These are phyloP conservation scores for Montipora capitata DNA, from an alignment of 92 coral and sea anemone species.

Conservation along the genomic window DNA sequence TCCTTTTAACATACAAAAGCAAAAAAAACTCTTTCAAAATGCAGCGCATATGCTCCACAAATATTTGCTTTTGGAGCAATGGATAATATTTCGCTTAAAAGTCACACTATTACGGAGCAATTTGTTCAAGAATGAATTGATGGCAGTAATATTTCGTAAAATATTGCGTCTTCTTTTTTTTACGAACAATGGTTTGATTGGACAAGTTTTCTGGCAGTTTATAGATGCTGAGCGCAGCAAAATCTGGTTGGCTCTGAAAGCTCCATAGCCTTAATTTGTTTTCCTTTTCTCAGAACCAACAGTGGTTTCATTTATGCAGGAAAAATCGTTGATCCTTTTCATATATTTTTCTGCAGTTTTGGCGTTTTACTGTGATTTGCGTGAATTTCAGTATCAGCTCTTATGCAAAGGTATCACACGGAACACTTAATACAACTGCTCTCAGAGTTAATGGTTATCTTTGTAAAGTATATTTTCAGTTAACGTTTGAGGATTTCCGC, in stretches of 20 bases:
- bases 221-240: neutral
- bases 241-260: neutral
- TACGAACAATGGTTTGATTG: conserved; percentile 2
- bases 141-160: conserved; percentile 20
- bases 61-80: conserved; percentile 19
- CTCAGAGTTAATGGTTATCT: neutral
- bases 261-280: neutral
- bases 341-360: neutral
- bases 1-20: neutral
- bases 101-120: conserved; percentile 24
- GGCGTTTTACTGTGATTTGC: neutral
- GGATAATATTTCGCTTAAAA: neutral
- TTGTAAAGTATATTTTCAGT: conserved; percentile 17
- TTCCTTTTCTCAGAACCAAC: neutral
- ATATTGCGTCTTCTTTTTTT: conserved; percentile 13
- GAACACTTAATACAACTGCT: neutral
- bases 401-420: conserved; percentile 5
- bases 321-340: neutral
- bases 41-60: neutral
- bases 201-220: neutral
- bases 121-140: conserved; percentile 11
- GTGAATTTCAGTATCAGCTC: neutral
- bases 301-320: neutral
- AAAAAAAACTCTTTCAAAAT: neutral
- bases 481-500: conserved; percentile 12